Evolutionary conservation across 2,797 vertebrate genomes (phyloP), one percentile per base, ranked within the genome.

Genomic region (Pygocentrus nattereri): DNA sequence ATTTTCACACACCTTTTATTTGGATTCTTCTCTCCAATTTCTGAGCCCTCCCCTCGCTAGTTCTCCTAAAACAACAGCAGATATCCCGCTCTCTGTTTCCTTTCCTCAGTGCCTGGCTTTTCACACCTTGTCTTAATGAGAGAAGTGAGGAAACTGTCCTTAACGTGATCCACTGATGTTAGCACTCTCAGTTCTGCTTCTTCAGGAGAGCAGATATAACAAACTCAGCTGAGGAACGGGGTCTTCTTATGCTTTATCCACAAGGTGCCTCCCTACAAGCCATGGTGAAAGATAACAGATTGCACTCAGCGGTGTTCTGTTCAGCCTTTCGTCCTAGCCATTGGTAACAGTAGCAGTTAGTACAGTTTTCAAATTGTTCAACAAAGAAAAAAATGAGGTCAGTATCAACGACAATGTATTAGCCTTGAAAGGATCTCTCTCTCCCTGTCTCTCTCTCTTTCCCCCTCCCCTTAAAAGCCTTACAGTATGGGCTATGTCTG

Each of bases 261-360:
- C 76, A 85, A 80, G 78, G 83, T 75, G 87, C 84, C 41, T 44
- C 41, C 86, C 82, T 25, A 75, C 18, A 38, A 62, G 13, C 68
- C 31, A 18, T 16, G 87, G 85, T 90, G 84, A 84, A 85, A 84
- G 82, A 77, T 90, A 75, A 90, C 89, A 80, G 85, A 64, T 81
- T 75, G 44, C 52, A 54, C 64, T 82, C 74, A 86, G 87, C 86
- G 77, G 70, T 52, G 64, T 52, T 52, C 13, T 31, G 49, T 47
- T 82, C 79, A 78, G 74, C 68, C 16, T 73, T 79, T 59, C 70
- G 27, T 38, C 74, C 81, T n/a, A n/a, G n/a, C n/a, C n/a, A n/a
- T n/a, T n/a, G n/a, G 87, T 90, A 86, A 88, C 38, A n/a, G 81
- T 79, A 85, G 76, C 75, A n/a, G n/a, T n/a, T n/a, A n/a, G n/a